A percentile compares a stretch with the other conserved stretches of the same genome.
These are phyloP conservation scores for Zaprionus capensis DNA, from an alignment of 1,140 invertebrate species.

Conservation along the genomic window DNA sequence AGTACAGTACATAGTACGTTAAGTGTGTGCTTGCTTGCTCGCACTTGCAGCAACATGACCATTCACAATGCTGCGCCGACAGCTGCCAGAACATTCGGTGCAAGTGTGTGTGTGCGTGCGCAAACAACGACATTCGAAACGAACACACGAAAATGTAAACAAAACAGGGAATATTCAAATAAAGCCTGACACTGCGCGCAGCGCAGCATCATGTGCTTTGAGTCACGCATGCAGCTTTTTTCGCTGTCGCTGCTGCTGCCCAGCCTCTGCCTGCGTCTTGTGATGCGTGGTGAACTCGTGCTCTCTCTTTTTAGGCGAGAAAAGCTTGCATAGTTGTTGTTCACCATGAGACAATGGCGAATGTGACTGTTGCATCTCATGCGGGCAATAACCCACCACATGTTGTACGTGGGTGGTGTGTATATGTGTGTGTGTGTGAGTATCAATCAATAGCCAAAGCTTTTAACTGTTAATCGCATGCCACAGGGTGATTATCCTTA, in stretches of 20 bases:
- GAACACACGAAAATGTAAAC: conserved; percentile 31
- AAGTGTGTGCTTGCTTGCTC: conserved; percentile 7
- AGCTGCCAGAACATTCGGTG: conserved; percentile 66
- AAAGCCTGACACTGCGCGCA: conserved; percentile 9
- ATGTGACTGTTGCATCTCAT: conserved; percentile 62
- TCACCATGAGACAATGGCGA: conserved; percentile 36
- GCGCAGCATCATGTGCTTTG: conserved; percentile 54
- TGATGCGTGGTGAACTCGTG: conserved; percentile 44
- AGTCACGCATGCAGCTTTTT: conserved; percentile 55
- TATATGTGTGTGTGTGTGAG: conserved; percentile 1
- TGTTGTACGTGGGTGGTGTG: conserved; percentile 3
- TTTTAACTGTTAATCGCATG: conserved; percentile 28
- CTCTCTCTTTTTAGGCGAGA: conserved; percentile 1
- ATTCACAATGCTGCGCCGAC: conserved; percentile 70
- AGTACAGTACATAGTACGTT: not conserved
- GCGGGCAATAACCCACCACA: conserved; percentile 52
- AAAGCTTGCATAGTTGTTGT: conserved; percentile 23
- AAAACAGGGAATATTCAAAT: conserved; percentile 37
- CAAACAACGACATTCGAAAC: conserved; percentile 29
- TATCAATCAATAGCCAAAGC: conserved; percentile 37
- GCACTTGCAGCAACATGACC: conserved; percentile 45
- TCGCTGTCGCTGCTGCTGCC: conserved; percentile 8
- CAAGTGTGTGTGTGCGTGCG: conserved; percentile 43
- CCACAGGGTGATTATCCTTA: conserved; percentile 31
- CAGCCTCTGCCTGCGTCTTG: conserved; percentile 15